A percentile compares a stretch with the other conserved stretches of the same genome.
phyloP scores from a whole-genome alignment of 1,140 invertebrate species.

The Hermatobates lingyangjiaoensis region DNA sequence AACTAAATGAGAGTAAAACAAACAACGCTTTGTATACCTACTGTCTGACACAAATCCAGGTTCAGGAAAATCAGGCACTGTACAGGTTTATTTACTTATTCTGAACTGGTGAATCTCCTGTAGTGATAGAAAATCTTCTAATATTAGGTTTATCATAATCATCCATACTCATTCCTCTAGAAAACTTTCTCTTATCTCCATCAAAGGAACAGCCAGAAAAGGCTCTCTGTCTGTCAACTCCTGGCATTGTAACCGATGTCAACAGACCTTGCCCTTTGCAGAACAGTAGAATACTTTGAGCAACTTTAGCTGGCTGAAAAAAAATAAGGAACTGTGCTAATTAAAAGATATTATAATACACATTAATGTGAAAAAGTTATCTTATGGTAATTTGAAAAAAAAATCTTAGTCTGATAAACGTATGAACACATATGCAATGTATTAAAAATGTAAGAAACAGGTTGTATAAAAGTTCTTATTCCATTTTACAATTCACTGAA shows the following conservation, averaged over 20 bases:
- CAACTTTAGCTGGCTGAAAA: constrained; percentile 54
- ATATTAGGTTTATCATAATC: constrained; percentile 64
- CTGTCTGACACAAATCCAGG: too few relatives aligned
- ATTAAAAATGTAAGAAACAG: not conserved
- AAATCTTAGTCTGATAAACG: too few relatives aligned
- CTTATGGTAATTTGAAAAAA: not conserved
- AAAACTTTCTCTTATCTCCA: constrained; percentile 27
- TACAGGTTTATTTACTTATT: not conserved
- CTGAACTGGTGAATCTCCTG: constrained; percentile 4
- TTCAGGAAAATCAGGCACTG: too few relatives aligned
- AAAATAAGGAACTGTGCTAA: not conserved
- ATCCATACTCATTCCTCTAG: constrained; percentile 56
- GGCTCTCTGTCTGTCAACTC: constrained; percentile 39
- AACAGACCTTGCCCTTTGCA: constrained; percentile 60
- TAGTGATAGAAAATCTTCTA: constrained; percentile 45
- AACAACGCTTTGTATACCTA: too few relatives aligned
- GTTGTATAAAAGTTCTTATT: not conserved
- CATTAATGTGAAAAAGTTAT: too few relatives aligned
- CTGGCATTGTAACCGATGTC: constrained; percentile 49
- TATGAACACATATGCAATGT: not conserved
- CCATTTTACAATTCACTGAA: too few relatives aligned
- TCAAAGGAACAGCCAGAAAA: constrained; percentile 33
- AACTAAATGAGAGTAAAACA: too few relatives aligned
- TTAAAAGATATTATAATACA: not conserved
- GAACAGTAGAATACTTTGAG: constrained; percentile 60